Base-by-base conservation (phyloP, 2,113 vertebrate species). In the Pithys albifrons region DNA sequence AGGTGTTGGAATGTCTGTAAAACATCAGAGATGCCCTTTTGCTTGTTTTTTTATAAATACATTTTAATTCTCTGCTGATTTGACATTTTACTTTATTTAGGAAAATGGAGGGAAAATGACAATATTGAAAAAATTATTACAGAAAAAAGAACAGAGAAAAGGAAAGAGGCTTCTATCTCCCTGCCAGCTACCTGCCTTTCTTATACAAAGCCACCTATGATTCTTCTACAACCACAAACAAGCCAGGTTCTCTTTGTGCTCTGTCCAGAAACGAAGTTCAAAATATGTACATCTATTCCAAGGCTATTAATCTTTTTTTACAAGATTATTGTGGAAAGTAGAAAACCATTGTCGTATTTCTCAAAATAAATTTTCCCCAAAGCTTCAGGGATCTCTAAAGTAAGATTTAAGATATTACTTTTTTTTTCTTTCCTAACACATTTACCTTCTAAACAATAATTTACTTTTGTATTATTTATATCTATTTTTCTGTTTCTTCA, bases 1-100 rank as follows among this genome's bases (percentile, higher is more conserved):
- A 98, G 98, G 98, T 98, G 98, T 98, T 98, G 98, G 98, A 98
- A 98, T 98, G 98, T 98, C 98, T 98, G 97, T 98, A 98, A 98
- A 98, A 98, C 96, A 98, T 98, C 98, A 98, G 97, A 98, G 97
- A 98, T 98, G 96, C 96, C 98, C 95, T 98, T 98, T 97, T 94
- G 94, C 92, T 96, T 97, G 81, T 95, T 97, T 96, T 96, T 97
- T 91, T 92, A 96, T 96, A 97, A 96, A 97, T 97, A 96, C 77
- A 95, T 97, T 97, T 97, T 96, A 97, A 97, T 98, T 98, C 90
- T 98, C 96, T 94, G 91, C 89, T 97, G 96, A 98, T 97, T 96
- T 98, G 96, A 96, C 87, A 93, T 97, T 97, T 97, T 73, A 55
- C 41, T 95, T 97, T 97, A 97, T 96, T 96, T 95, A 92, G 90